Base-by-base conservation (phyloP, 1,140 invertebrate species). In the Microplitis demolitor region DNA sequence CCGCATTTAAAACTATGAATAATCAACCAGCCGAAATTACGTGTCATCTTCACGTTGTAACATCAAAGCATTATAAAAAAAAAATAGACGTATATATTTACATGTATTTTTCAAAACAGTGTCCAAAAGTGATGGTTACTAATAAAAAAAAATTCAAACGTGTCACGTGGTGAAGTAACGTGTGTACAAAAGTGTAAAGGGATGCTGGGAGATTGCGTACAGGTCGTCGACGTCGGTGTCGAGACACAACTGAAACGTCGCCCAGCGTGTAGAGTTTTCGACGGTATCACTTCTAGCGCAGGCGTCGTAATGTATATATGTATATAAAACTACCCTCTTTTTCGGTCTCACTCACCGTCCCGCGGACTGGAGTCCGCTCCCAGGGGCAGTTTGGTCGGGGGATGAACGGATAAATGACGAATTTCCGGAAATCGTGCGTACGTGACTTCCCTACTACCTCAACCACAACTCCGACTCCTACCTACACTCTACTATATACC, bases 161-260 rank as follows among this genome's bases (percentile, higher is more conserved):
- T 45, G 75, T 79, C 80, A 83, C 81, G 82, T 83, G 83, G 79
- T 45, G 71, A 39, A n/a, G 14, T 33, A 34, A 66, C 33, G 37
- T 58, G 14, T 4, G 45, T 6, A 66, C n/a, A 24, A 50, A 58
- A 33, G 56, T 45, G 34, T 62, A 35, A n/a, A 3, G 13, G 8
- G 39, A 13, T 51, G 35, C 66, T 6, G 39, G 51, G 33, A 39
- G 37, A 66, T 64, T 63, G 37, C 37, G 76, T 75, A 64, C 24
- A 45, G 5, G 75, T 76, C 76, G 69, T 53, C 80, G 78, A 72
- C 78, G 79, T 77, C 75, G 79, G 78, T 79, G 83, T 80, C 81
- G 77, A 75, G 77, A 78, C 82, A 80, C 82, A 77, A 85, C 83
- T 85, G 80, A 78, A 74, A 68, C 61, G 74, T 68, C 37, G 33